phyloP scores from a whole-genome alignment of 2,797 vertebrate species.

The Apogon talboti region DNA sequence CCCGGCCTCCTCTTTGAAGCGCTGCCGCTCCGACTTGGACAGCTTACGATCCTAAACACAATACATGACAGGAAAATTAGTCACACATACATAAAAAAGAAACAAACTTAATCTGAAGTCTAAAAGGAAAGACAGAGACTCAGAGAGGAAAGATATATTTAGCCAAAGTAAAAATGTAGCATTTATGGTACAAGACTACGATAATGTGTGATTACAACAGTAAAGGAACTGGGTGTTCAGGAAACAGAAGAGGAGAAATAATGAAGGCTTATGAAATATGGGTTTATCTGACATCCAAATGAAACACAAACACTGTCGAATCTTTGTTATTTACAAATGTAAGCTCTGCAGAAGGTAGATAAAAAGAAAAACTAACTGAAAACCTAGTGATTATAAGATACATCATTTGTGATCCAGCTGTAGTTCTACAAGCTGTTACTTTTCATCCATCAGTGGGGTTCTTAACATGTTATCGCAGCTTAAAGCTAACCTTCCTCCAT shows the following conservation, averaged over 20 bases:
- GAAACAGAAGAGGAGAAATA: background rate
- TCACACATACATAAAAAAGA: conserved; percentile 8
- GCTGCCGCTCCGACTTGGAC: conserved; percentile 95
- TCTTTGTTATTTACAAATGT: no score
- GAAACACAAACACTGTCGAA: background rate
- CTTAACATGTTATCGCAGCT: background rate
- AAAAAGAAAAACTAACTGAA: no score
- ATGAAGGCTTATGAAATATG: conserved; percentile 8
- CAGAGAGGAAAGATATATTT: background rate
- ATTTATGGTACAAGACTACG: conserved; percentile 14
- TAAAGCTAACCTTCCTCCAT: background rate
- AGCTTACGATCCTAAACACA: conserved; percentile 93
- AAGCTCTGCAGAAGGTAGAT: no score
- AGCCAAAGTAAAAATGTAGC: conserved; percentile 17
- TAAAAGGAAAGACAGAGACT: background rate
- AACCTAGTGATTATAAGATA: no score
- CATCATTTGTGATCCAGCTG: no score
- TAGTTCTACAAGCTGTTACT: background rate
- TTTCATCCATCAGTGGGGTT: background rate
- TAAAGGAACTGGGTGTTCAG: background rate
- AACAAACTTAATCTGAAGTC: conserved; percentile 21
- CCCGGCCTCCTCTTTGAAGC: conserved; percentile 98
- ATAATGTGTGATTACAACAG: conserved; percentile 8
- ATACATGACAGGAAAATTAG: conserved; percentile 34
- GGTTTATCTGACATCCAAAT: background rate